Evolutionary conservation across 2,113 vertebrate species (phyloP).

Genomic region (Regulus satrapa): DNA sequence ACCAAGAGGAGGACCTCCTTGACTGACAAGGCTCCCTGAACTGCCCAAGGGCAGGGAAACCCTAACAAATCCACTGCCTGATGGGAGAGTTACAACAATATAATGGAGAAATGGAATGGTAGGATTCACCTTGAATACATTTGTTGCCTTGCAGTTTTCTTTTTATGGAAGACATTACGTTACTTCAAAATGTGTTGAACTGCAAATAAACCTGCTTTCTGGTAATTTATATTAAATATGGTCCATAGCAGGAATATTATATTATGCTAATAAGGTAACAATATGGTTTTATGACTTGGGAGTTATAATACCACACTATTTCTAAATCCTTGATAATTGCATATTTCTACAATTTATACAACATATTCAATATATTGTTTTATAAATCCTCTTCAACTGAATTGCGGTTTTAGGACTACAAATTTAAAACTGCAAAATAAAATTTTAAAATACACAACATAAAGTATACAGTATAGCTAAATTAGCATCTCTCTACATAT

Average conservation of each 20-base stretch:
- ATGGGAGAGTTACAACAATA: background rate
- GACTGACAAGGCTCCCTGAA: background rate
- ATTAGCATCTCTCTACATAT: background rate
- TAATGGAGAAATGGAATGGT: background rate
- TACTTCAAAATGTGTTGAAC: background rate
- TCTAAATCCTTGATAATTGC: background rate
- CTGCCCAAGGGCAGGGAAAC: background rate
- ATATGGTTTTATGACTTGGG: background rate
- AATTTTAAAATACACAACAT: background rate
- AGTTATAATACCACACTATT: background rate
- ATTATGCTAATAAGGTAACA: background rate
- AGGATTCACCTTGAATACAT: background rate
- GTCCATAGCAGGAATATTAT: background rate
- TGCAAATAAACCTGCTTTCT: background rate
- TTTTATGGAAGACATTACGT: background rate
- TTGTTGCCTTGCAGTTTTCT: background rate
- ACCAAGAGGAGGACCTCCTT: background rate
- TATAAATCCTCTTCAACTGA: background rate
- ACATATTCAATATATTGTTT: background rate
- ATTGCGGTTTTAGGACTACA: background rate
- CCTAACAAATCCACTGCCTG: background rate
- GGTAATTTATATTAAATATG: background rate
- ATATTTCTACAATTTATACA: background rate
- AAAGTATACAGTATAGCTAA: background rate
- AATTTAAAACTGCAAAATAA: background rate